phyloP scores from a whole-genome alignment of 2,888 invertebrate species.

The Amblyteles armatorius region DNA sequence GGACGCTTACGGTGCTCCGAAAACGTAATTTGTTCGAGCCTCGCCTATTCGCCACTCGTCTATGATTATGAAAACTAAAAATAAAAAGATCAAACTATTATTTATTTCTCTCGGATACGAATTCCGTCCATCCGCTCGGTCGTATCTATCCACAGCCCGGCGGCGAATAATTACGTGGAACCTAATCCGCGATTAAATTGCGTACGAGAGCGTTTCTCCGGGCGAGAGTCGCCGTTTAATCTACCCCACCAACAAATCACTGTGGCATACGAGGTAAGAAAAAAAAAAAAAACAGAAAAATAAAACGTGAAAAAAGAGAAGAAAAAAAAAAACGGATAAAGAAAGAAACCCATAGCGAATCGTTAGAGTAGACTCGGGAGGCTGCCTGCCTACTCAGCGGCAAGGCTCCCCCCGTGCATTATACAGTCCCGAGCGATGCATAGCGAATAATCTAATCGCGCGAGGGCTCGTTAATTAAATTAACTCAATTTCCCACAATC shows the following conservation, averaged over 20 bases:
- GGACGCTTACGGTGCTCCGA: conserved; percentile 98
- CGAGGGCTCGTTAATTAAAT: conserved; percentile 59
- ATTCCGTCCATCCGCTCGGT: background rate
- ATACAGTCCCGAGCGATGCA: conserved; percentile 39
- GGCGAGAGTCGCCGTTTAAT: conserved; percentile 33
- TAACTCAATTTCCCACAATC: conserved; percentile 59
- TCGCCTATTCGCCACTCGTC: conserved; percentile 5
- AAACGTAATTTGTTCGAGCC: conserved; percentile 80
- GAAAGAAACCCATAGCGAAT: conserved; percentile 32
- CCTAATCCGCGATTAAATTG: conserved; percentile 49
- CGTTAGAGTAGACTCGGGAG: conserved; percentile 23
- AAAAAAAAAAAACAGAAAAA: background rate
- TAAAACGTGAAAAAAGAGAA: background rate
- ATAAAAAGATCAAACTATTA: conserved; percentile 9
- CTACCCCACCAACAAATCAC: conserved; percentile 49
- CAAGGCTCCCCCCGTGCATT: conserved; percentile 7
- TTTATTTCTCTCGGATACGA: conserved; percentile 2
- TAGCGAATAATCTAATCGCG: conserved; percentile 58
- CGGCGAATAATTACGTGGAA: conserved; percentile 25
- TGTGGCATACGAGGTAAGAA: conserved; percentile 20
- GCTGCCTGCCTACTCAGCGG: conserved; percentile 20
- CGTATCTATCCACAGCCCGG: conserved; percentile 11
- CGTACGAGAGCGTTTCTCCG: conserved; percentile 24
- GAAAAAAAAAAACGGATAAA: background rate
- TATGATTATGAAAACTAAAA: conserved; percentile 10